Conservation (phyloP, 2,113 vertebrate genomes). For the Anser cygnoides region DNA sequence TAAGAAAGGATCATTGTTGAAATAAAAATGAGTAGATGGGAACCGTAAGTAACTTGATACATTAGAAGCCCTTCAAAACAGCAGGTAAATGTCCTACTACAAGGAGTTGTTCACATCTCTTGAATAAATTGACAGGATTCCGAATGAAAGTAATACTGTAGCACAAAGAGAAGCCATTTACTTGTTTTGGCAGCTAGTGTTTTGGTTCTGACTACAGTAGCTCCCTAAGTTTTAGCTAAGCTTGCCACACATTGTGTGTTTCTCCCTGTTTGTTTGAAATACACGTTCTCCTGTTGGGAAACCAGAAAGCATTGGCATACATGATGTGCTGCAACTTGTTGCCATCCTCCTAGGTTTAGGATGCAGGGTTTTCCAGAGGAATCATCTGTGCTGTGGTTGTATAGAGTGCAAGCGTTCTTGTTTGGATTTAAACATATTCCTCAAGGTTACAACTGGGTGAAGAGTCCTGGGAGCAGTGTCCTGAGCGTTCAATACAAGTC, state of each 20-base stretch:
- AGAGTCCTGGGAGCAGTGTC: not conserved
- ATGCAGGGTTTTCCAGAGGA: not conserved
- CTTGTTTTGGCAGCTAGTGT: not conserved
- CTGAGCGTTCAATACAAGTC: not conserved
- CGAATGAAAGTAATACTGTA: not conserved
- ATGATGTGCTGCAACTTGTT: not conserved
- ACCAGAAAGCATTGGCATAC: not conserved
- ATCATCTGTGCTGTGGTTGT: not conserved
- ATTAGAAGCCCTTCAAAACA: not conserved
- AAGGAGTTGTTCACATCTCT: not conserved
- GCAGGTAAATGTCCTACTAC: not conserved
- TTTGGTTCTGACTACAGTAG: not conserved
- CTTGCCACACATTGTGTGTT: accelerated
- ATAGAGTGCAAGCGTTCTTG: not conserved
- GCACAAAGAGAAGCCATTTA: not conserved
- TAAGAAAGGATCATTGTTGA: not conserved
- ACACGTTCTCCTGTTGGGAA: not conserved
- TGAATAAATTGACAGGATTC: not conserved
- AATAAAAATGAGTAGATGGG: not conserved
- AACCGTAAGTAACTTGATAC: not conserved
- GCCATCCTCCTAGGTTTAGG: not conserved
- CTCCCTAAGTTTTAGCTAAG: not conserved
- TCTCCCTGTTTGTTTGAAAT: not conserved
- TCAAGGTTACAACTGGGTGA: not conserved
- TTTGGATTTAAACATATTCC: not conserved